These are phyloP conservation scores for Cettia cetti DNA, from an alignment of 2,113 vertebrate genomes.

Conservation along the genomic window DNA sequence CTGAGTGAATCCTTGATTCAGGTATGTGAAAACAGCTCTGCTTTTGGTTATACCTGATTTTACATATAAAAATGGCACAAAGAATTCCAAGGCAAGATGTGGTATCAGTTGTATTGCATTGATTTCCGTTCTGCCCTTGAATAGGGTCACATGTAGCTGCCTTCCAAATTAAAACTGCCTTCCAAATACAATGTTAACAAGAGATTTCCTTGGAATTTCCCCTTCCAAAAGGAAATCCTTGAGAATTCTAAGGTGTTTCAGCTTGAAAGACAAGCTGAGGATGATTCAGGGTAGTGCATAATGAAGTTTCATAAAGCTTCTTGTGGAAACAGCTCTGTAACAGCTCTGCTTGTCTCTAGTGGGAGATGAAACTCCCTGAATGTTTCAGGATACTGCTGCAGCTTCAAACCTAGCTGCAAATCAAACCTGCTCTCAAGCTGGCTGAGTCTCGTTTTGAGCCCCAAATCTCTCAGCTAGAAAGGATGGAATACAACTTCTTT, in stretches of 20 bases:
- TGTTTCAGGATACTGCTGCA: neutral
- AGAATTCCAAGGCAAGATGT: neutral
- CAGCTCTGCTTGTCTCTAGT: neutral
- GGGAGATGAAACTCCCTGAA: neutral
- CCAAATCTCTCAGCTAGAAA: neutral
- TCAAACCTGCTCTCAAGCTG: neutral
- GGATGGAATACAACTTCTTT: neutral
- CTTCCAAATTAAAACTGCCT: neutral
- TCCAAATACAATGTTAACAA: neutral
- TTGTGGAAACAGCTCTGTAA: neutral
- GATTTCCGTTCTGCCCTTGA: neutral
- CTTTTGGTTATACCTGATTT: neutral
- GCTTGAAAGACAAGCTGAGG: neutral
- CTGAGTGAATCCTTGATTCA: constrained; percentile 95
- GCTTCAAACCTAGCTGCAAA: neutral
- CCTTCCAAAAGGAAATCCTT: neutral
- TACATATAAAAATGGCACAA: fast-evolving
- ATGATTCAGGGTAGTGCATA: neutral
- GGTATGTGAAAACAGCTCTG: constrained; percentile 70
- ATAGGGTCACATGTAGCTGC: fast-evolving
- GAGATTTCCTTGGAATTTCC: neutral
- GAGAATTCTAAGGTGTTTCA: neutral
- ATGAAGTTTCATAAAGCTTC: neutral
- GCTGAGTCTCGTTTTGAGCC: neutral
- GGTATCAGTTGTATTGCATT: neutral